Evolutionary conservation across 2,888 invertebrate species (phyloP), one percentile per base, ranked within the genome.

Genomic region (Euproctis similis): DNA sequence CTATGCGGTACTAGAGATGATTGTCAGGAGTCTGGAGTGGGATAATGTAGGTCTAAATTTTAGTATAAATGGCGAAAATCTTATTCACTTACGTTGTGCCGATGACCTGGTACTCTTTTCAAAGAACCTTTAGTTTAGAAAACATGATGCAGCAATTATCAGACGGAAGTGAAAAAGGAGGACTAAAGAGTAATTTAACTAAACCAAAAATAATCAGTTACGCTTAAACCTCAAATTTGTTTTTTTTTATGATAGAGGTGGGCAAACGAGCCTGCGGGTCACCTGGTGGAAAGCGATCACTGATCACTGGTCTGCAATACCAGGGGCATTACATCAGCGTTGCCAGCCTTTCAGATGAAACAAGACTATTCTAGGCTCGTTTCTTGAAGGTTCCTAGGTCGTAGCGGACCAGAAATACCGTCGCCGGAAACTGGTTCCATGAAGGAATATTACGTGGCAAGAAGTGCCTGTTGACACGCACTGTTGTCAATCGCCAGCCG

Each of bases 11-110:
- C 9, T 32, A 11, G 31, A 32, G 13, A 23, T 19, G 13, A 25
- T 39, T 3, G 20, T 21, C 10, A 22, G 14, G 16, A 20, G 12
- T 6, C 12, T 39, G 17, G 12, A 17, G 4, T 39, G 39, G 39
- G 10, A 27, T 4, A 19, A 19, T 9, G 5, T 12, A 4, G 33
- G 39, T 5, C 28, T 28, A 8, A 22, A 28, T 9, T n/a, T n/a
- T n/a, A n/a, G n/a, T n/a, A 13, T 28, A 2, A 23, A 28, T n/a
- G 18, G 25, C 11, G 11, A 11, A 4, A 25, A 17, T 11, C 3
- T 25, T 8, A 17, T 8, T n/a, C 18, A 25, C 10, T 12, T 25
- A 2, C 10, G 11, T 17, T 17, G 16, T 12, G 11, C 17, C 4
- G 18, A 18, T 17, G 18, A 25, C 7, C 11, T 18, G n/a, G 4